A percentile compares a stretch with the other conserved stretches of the same genome.
phyloP scores from a whole-genome alignment of 2,113 vertebrate genomes.

The Pteropus alecto region DNA sequence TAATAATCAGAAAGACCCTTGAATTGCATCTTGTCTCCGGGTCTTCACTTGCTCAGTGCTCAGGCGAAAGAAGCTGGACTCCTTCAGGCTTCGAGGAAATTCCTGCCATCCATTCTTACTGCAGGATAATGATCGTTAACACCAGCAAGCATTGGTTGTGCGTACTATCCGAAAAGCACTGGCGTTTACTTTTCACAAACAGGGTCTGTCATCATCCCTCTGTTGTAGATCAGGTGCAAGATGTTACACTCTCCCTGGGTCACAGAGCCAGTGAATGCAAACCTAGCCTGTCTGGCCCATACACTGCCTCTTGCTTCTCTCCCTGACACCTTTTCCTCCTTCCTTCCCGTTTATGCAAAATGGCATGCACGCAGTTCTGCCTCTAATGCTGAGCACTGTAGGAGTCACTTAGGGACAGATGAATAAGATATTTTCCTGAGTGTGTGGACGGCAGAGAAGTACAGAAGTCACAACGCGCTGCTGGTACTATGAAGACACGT shows the following conservation, averaged over 20 bases:
- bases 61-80: not conserved
- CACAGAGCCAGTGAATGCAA: not conserved
- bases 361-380: not conserved
- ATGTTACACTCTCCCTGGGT: not conserved
- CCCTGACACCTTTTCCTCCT: not conserved
- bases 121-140: fast-evolving
- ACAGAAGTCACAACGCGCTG: not conserved
- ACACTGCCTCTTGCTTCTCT: not conserved
- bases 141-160: fast-evolving
- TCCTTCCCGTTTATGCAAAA: too few relatives aligned
- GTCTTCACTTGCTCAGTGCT: not conserved
- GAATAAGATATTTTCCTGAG: not conserved
- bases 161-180: not conserved
- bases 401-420: not conserved
- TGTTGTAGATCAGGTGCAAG: not conserved
- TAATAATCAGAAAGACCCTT: not conserved
- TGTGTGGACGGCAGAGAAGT: fast-evolving
- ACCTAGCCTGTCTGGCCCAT: not conserved
- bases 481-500: not conserved
- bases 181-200: fast-evolving
- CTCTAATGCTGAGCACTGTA: not conserved
- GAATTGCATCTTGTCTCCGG: not conserved
- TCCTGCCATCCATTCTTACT: fast-evolving
- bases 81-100: not conserved
- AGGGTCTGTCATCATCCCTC: fast-evolving